Evolutionary conservation across 2,888 invertebrate genomes (phyloP).

Genomic region (Acanthosepion pharaonis): DNA sequence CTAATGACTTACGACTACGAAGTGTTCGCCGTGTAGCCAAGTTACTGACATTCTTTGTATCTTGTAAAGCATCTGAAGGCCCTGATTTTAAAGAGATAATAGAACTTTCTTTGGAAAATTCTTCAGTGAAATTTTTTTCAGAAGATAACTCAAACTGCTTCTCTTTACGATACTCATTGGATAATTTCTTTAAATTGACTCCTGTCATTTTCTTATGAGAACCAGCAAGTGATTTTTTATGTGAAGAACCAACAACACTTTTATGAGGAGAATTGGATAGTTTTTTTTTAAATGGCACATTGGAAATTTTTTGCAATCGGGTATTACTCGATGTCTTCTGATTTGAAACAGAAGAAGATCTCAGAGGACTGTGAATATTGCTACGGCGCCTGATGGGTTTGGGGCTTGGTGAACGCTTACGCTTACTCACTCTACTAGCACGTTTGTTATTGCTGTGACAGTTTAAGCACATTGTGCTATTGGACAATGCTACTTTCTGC

Average conservation of each 20-base stretch:
- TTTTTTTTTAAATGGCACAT: constrained; percentile 25
- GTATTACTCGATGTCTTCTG: neutral
- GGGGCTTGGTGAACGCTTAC: constrained; percentile 23
- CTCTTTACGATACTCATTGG: neutral
- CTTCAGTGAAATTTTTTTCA: neutral
- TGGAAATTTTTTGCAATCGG: constrained; percentile 24
- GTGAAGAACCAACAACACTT: constrained; percentile 11
- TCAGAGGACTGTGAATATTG: constrained; percentile 2
- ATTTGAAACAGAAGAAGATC: constrained; percentile 16
- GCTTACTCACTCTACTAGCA: neutral
- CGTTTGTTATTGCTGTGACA: constrained; percentile 42
- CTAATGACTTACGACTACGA: constrained; percentile 24
- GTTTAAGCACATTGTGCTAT: constrained; percentile 41
- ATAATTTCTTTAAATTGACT: constrained; percentile 38
- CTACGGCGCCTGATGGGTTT: neutral
- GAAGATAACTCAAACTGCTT: neutral
- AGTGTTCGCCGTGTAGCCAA: constrained; percentile 14
- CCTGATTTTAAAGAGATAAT: neutral
- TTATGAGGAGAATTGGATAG: neutral
- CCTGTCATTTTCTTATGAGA: constrained; percentile 15
- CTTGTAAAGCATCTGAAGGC: neutral
- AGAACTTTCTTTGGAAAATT: constrained; percentile 14
- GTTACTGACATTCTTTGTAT: neutral
- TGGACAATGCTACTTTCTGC: constrained; percentile 41
- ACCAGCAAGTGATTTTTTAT: neutral